phyloP scores from a whole-genome alignment of 2,888 invertebrate genomes.

The Rhopalosiphum nymphaeae region DNA sequence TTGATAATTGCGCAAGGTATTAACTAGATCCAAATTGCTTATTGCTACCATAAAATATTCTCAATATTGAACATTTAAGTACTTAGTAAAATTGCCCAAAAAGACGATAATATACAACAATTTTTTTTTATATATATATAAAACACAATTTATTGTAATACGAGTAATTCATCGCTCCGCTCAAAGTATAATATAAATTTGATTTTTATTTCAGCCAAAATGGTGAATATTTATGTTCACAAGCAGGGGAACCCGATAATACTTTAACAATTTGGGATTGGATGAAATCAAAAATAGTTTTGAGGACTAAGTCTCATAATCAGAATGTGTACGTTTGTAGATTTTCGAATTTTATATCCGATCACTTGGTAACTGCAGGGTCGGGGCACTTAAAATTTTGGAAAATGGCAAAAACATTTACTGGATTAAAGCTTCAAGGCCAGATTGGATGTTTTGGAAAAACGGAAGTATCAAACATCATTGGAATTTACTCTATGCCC shows the following conservation, averaged over 20 bases:
- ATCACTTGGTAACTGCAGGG: conserved; percentile 82
- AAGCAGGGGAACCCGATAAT: conserved; percentile 89
- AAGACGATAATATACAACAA: background rate
- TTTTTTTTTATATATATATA: background rate
- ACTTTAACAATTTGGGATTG: conserved; percentile 92
- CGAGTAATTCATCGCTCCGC: background rate
- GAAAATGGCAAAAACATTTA: conserved; percentile 93
- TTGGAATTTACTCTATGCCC: conserved; percentile 86
- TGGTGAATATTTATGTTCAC: conserved; percentile 84
- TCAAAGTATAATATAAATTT: background rate
- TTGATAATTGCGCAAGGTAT: too few relatives aligned
- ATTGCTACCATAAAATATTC: background rate
- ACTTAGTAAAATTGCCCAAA: background rate
- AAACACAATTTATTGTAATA: background rate
- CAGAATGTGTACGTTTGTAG: conserved; percentile 84
- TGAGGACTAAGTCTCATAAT: conserved; percentile 86
- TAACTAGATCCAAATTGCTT: too few relatives aligned
- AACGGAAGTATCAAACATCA: conserved; percentile 90
- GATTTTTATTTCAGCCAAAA: conserved; percentile 76
- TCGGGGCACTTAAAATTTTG: conserved; percentile 85
- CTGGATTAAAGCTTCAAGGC: conserved; percentile 89
- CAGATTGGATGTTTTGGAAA: conserved; percentile 91
- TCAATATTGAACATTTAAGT: background rate
- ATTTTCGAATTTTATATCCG: conserved; percentile 86
- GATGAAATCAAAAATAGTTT: conserved; percentile 80